Percentiles rank a stretch among this genome's conserved stretches.
These are phyloP conservation scores for Rhadina sibilatrix DNA, from an alignment of 2,113 vertebrate genomes.

Conservation along the genomic window DNA sequence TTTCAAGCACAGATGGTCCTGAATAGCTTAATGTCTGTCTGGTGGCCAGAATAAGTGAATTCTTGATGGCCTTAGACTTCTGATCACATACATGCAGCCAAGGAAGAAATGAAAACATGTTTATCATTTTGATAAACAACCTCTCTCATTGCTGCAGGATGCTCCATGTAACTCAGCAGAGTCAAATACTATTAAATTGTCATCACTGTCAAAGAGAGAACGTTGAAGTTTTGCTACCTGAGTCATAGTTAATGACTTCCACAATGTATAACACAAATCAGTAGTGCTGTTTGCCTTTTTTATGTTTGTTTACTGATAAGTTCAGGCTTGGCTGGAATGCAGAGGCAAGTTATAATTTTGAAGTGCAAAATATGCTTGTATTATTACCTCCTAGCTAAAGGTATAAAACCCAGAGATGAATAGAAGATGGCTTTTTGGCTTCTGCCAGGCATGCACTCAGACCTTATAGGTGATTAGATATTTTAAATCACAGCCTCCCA, in stretches of 20 bases:
- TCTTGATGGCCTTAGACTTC: conserved; percentile 72
- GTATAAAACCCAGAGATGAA: conserved; percentile 53
- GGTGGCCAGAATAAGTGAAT: conserved; percentile 75
- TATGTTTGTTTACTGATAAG: conserved; percentile 64
- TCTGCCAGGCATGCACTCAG: not conserved
- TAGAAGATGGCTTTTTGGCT: conserved; percentile 42
- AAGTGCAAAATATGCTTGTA: conserved; percentile 70
- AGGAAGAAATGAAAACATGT: conserved; percentile 73
- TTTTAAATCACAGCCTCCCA: conserved; percentile 46
- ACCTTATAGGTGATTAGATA: conserved; percentile 9
- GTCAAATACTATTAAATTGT: conserved; percentile 80
- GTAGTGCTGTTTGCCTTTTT: conserved; percentile 57
- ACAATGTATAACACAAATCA: conserved; percentile 69
- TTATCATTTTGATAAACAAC: conserved; percentile 82
- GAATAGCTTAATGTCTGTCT: conserved; percentile 75
- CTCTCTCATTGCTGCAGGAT: conserved; percentile 67
- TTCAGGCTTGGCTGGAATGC: conserved; percentile 29
- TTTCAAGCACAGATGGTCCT: conserved; percentile 78
- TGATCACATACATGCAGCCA: conserved; percentile 71
- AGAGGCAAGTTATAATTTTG: conserved; percentile 51
- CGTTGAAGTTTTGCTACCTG: conserved; percentile 71
- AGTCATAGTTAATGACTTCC: conserved; percentile 72
- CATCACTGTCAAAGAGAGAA: conserved; percentile 74
- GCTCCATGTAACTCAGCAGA: conserved; percentile 65
- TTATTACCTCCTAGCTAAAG: conserved; percentile 63